Percentiles rank a stretch among this genome's conserved stretches.
Conservation (phyloP, 2,113 vertebrate species). For the human (Homo sapiens) region GRCh38 chr21:37551001-37551500, state of each 20-base stretch:
- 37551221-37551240: background rate
- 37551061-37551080: background rate
- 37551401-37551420: background rate
- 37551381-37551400: background rate
- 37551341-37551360: background rate
- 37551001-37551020: background rate
- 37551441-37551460: background rate
- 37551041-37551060: background rate
- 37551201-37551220: accelerated
- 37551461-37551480: accelerated
- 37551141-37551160: background rate
- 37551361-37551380: background rate
- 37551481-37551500: background rate
- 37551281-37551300: accelerated
- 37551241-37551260: background rate
- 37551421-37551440: background rate
- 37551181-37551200: accelerated
- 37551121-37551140: background rate
- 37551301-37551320: background rate
- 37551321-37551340: background rate
- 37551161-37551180: background rate
- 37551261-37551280: background rate
- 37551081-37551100: background rate
- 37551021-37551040: background rate
- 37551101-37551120: background rate